Evolutionary conservation across 2,113 vertebrate genomes (phyloP).

Genomic region (Elephas maximus): DNA sequence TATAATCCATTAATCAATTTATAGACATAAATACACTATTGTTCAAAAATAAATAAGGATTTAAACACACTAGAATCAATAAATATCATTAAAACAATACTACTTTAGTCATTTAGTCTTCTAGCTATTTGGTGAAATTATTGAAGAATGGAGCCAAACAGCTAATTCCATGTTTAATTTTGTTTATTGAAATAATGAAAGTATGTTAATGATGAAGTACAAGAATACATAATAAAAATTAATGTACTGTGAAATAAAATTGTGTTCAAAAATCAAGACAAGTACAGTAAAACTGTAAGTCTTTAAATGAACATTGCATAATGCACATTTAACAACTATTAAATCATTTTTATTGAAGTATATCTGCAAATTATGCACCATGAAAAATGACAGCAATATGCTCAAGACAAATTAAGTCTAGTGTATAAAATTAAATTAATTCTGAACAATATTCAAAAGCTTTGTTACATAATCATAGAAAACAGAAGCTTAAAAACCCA

Average conservation of each 20-base stretch:
- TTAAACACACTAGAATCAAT: slow-evolving; percentile 84
- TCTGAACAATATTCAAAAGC: not conserved
- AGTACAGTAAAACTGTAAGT: slow-evolving; percentile 73
- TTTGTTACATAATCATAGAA: slow-evolving; percentile 40
- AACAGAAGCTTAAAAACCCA: not conserved
- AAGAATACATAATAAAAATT: slow-evolving; percentile 85
- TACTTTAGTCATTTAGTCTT: slow-evolving; percentile 75
- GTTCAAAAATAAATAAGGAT: slow-evolving; percentile 88
- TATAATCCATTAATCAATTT: slow-evolving; percentile 91
- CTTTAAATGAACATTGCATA: slow-evolving; percentile 73
- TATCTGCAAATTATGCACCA: slow-evolving; percentile 54
- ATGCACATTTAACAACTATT: slow-evolving; percentile 68
- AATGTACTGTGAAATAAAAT: slow-evolving; percentile 89
- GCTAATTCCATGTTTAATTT: slow-evolving; percentile 81
- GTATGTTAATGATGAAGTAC: slow-evolving; percentile 84
- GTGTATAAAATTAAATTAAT: slow-evolving; percentile 56
- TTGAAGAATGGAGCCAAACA: slow-evolving; percentile 79
- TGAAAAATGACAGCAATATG: slow-evolving; percentile 71
- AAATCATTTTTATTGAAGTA: slow-evolving; percentile 71
- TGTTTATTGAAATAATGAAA: slow-evolving; percentile 83
- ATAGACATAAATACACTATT: slow-evolving; percentile 88
- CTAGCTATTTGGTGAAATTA: slow-evolving; percentile 80
- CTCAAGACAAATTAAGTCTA: not conserved
- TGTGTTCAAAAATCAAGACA: slow-evolving; percentile 80
- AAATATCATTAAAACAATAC: slow-evolving; percentile 86